phyloP scores from a whole-genome alignment of 2,113 vertebrate species.

The Heteronetta atricapilla region DNA sequence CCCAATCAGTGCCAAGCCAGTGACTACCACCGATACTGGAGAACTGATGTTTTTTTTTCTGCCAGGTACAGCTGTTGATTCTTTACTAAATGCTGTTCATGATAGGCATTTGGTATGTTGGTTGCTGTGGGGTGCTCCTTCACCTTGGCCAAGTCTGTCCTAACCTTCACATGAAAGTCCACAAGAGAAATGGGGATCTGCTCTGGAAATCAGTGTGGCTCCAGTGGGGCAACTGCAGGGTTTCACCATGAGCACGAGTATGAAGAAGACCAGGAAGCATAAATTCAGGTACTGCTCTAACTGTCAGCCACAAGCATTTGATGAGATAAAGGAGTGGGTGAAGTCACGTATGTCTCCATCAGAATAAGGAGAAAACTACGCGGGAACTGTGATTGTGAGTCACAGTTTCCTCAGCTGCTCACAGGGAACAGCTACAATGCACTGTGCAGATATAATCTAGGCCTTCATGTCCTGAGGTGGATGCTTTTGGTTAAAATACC shows the following conservation, averaged over 20 bases:
- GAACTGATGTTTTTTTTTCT: neutral
- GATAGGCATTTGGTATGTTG: neutral
- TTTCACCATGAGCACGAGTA: neutral
- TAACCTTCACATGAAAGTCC: neutral
- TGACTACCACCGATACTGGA: neutral
- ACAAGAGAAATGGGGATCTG: neutral
- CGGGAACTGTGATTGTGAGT: neutral
- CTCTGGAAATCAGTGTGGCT: neutral
- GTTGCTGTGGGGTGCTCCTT: neutral
- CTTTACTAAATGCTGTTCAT: neutral
- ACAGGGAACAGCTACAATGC: neutral
- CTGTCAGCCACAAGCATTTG: neutral
- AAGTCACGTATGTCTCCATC: neutral
- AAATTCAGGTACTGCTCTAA: neutral
- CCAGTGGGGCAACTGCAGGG: neutral
- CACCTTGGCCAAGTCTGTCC: neutral
- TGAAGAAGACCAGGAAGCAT: neutral
- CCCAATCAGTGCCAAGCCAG: neutral
- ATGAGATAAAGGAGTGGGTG: neutral
- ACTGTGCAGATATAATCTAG: neutral
- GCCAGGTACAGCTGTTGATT: neutral
- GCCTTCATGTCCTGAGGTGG: neutral
- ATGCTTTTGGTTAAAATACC: neutral
- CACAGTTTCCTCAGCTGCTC: neutral
- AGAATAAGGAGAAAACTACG: neutral